Percentiles rank a stretch among this genome's conserved stretches.
phyloP scores from a whole-genome alignment of 1,140 invertebrate genomes.

The Magallana gigas region DNA sequence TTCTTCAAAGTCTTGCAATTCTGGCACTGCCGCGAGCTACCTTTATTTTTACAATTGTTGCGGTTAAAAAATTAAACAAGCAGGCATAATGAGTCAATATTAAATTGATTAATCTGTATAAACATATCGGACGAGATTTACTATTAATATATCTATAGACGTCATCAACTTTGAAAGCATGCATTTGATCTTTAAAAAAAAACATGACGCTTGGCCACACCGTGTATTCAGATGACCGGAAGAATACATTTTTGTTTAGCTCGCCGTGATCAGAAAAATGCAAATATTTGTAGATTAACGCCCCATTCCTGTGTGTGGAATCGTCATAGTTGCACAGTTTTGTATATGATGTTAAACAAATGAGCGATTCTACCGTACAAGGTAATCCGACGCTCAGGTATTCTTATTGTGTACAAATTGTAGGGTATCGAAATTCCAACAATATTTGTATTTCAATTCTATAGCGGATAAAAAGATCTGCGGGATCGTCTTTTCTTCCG shows the following conservation, averaged over 20 bases:
- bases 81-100: background rate
- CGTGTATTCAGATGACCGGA: background rate
- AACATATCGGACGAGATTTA: background rate
- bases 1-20: too few species aligned
- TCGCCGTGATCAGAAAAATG: background rate
- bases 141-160: background rate
- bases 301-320: background rate
- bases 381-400: constrained; percentile 24
- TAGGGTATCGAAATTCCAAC: constrained; percentile 9
- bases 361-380: background rate
- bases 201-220: too few species aligned
- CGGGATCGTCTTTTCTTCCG: background rate
- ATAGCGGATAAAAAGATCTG: background rate
- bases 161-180: background rate
- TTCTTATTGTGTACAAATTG: constrained; percentile 34
- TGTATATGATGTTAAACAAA: constrained; percentile 15
- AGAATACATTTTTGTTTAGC: background rate
- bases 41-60: too few species aligned
- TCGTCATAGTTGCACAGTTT: constrained; percentile 8
- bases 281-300: constrained; percentile 14
- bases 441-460: constrained; percentile 29
- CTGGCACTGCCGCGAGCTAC: too few species aligned
- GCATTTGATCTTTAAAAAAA: background rate
- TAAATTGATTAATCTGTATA: background rate
- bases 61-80: background rate